These are phyloP conservation scores for Leptinotarsa peninsularis DNA, from an alignment of 2,888 invertebrate species.

Conservation along the genomic window DNA sequence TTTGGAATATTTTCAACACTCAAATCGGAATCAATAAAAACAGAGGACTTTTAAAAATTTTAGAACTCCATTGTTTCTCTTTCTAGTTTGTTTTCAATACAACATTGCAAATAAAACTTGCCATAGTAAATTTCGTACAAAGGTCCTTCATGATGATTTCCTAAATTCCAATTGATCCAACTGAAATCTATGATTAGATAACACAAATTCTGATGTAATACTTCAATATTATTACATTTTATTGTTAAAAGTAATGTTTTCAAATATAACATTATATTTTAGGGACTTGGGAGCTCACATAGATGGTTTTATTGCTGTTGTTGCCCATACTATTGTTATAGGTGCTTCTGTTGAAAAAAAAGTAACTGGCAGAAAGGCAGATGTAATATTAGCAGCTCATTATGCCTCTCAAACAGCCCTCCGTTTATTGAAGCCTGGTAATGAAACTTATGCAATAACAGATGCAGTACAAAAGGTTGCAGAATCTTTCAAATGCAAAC, in stretches of 20 bases:
- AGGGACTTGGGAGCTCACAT: conserved; percentile 98
- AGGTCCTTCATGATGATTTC: conserved; percentile 46
- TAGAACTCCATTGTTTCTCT: too few relatives aligned
- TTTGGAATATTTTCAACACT: too few relatives aligned
- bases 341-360: conserved; percentile 81
- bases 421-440: conserved; percentile 88
- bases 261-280: conserved; percentile 48
- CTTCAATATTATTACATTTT: neutral
- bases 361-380: conserved; percentile 83
- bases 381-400: conserved; percentile 95
- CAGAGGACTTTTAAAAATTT: too few relatives aligned
- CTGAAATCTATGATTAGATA: conserved; percentile 49
- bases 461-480: conserved; percentile 93
- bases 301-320: conserved; percentile 98
- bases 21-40: too few relatives aligned
- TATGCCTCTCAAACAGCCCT: conserved; percentile 96
- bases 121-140: neutral
- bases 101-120: too few relatives aligned
- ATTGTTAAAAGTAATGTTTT: neutral
- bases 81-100: too few relatives aligned
- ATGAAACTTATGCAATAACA: conserved; percentile 91
- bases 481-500: conserved; percentile 94
- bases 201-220: conserved; percentile 29
- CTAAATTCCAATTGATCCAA: conserved; percentile 57
- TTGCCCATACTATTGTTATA: conserved; percentile 94